Conservation (phyloP, 2,113 vertebrate genomes). For the Heterotilapia buettikoferi region DNA sequence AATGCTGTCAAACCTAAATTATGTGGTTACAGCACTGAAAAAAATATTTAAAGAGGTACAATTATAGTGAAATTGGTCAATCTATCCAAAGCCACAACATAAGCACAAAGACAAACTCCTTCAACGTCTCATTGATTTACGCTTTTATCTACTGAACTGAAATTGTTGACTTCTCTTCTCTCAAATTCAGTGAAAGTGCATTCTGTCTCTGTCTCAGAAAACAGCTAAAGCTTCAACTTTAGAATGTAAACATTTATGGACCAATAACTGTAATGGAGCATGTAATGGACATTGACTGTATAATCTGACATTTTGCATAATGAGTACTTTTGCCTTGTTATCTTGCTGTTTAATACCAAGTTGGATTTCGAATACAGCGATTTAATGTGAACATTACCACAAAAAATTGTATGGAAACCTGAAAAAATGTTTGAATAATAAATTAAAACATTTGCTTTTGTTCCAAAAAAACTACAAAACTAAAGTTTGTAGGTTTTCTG, state of each 20-base stretch:
- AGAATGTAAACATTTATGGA: too few species aligned
- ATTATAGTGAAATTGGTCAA: neutral
- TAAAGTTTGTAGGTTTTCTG: neutral
- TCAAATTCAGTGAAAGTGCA: neutral
- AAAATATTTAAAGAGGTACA: neutral
- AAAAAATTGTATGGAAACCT: neutral
- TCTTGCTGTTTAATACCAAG: neutral
- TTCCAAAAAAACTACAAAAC: neutral
- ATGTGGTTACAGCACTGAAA: neutral
- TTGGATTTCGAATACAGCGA: rapidly evolving
- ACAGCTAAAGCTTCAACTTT: neutral
- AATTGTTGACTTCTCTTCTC: neutral
- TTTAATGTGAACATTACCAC: rapidly evolving
- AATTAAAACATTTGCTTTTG: neutral
- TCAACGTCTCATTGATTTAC: neutral
- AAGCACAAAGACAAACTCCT: neutral
- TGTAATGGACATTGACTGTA: neutral
- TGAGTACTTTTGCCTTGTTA: neutral
- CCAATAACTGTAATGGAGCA: too few species aligned
- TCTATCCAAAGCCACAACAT: neutral
- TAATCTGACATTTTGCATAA: neutral
- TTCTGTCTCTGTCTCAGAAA: neutral
- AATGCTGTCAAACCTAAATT: neutral
- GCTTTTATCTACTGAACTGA: neutral
- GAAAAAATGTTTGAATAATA: neutral